Conservation (phyloP, 2,113 vertebrate genomes). For the Misgurnus anguillicaudatus region DNA sequence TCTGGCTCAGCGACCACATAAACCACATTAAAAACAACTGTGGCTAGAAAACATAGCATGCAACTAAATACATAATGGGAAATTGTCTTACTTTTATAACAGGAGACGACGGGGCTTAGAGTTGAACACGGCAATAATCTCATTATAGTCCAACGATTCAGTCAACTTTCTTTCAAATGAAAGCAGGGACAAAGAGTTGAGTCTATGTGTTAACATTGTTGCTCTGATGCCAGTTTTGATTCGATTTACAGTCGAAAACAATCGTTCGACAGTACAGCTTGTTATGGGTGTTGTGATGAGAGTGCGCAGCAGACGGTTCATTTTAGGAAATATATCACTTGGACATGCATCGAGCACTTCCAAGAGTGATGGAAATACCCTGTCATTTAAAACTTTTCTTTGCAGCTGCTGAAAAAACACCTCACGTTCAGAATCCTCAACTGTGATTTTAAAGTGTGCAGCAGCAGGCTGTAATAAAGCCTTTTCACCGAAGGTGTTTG, state of each 20-base stretch:
- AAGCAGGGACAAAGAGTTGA: conserved; percentile 41
- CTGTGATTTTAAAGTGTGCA: not conserved
- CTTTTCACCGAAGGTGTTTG: too few relatives aligned
- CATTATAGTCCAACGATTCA: conserved; percentile 38
- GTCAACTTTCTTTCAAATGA: conserved; percentile 38
- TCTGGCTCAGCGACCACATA: too few relatives aligned
- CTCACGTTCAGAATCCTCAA: not conserved
- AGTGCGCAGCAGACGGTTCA: too few relatives aligned
- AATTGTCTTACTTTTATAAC: too few relatives aligned
- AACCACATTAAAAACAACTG: too few relatives aligned
- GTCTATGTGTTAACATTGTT: not conserved
- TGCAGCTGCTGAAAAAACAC: conserved; percentile 16
- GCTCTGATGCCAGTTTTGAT: conserved; percentile 15
- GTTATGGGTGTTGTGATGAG: conserved; percentile 39
- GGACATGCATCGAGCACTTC: conserved; percentile 22
- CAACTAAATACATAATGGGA: too few relatives aligned
- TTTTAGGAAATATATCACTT: too few relatives aligned
- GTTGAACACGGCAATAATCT: conserved; percentile 20
- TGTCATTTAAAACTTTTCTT: not conserved
- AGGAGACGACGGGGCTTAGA: too few relatives aligned
- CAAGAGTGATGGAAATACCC: not conserved
- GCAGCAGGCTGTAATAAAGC: conserved; percentile 9
- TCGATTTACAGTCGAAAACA: conserved; percentile 24
- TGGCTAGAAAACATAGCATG: too few relatives aligned
- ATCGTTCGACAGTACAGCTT: not conserved